Percentiles rank a stretch among this genome's conserved stretches.
These are phyloP conservation scores for Maniola jurtina DNA, from an alignment of 1,140 invertebrate genomes.

Conservation along the genomic window DNA sequence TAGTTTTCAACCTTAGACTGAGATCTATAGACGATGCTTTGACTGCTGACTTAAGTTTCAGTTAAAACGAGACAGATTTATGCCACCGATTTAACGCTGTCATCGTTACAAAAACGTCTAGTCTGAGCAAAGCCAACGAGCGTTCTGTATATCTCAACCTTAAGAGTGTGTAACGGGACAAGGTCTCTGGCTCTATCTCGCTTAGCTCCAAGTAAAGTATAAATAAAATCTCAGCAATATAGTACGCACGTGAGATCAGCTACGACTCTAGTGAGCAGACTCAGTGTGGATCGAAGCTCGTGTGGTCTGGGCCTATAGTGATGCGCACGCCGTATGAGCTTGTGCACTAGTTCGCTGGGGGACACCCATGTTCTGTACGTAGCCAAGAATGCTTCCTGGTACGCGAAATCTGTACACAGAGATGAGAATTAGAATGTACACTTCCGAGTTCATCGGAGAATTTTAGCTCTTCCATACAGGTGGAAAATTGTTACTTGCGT, in stretches of 20 bases:
- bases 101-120: too few species aligned
- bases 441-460: not conserved
- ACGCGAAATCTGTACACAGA: conserved; percentile 88
- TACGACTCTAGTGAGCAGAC: conserved; percentile 92
- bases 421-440: not conserved
- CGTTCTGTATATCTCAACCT: too few species aligned
- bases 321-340: conserved; percentile 90
- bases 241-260: conserved; percentile 94
- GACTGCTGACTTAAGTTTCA: too few species aligned
- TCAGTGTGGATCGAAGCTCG: conserved; percentile 88
- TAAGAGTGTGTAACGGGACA: too few species aligned
- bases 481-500: too few species aligned
- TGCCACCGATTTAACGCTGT: too few species aligned
- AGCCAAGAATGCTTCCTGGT: conserved; percentile 97
- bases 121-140: too few species aligned
- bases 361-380: conserved; percentile 97
- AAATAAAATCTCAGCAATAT: not conserved
- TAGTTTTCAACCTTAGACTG: too few species aligned
- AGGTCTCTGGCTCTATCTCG: too few species aligned
- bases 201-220: too few species aligned
- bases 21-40: too few species aligned
- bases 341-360: conserved; percentile 92
- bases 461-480: not conserved
- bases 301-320: conserved; percentile 88
- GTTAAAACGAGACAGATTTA: too few species aligned